phyloP scores from a whole-genome alignment of 1,140 invertebrate genomes.

The Lepidurus arcticus region DNA sequence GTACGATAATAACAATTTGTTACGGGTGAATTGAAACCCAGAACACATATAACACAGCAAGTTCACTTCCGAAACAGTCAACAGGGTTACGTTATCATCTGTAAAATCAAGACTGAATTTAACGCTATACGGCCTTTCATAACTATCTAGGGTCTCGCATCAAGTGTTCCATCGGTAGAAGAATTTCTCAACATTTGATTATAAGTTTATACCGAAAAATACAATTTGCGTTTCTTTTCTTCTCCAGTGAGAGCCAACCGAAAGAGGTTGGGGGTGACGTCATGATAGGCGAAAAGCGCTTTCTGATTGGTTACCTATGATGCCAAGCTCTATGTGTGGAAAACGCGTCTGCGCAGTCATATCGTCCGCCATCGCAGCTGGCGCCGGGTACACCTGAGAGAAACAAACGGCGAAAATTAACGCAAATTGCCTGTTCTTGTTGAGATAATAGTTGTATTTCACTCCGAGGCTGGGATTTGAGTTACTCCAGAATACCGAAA shows the following conservation, averaged over 20 bases:
- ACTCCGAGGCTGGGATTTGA: not conserved
- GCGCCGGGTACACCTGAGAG: constrained; percentile 16
- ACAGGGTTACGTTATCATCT: no score
- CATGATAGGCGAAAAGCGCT: not conserved
- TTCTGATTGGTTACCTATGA: not conserved
- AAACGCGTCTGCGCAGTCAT: not conserved
- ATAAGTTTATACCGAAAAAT: not conserved
- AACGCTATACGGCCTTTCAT: not conserved
- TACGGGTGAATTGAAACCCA: no score
- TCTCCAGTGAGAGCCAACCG: not conserved
- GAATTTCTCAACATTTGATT: not conserved
- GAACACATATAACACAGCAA: no score
- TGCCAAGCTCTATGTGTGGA: not conserved
- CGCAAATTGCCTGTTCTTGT: not conserved
- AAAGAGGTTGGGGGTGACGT: not conserved
- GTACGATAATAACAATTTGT: no score
- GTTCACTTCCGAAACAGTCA: no score
- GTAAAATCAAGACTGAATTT: no score
- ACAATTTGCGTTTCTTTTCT: not conserved
- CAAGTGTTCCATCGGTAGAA: not conserved
- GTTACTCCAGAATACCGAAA: not conserved
- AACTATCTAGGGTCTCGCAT: not conserved
- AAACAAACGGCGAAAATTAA: constrained; percentile 16
- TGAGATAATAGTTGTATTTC: not conserved
- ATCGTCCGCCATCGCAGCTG: constrained; percentile 12